Conservation (phyloP, 2,113 vertebrate species). For the Sceloporus undulatus region DNA sequence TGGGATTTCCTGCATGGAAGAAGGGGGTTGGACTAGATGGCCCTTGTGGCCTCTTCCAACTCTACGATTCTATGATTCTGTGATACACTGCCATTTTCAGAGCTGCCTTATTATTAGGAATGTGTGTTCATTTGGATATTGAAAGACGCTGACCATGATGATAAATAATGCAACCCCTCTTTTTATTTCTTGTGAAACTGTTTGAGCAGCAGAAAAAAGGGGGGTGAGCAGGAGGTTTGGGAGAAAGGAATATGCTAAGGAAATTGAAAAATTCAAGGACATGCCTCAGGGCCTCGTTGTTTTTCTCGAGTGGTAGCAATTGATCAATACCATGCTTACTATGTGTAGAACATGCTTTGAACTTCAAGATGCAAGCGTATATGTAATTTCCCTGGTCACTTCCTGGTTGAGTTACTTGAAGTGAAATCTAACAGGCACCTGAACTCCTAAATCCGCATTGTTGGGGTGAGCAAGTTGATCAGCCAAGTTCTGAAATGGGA, state of each 20-base stretch:
- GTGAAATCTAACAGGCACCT: conserved; percentile 50
- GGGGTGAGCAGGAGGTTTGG: not conserved
- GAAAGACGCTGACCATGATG: not conserved
- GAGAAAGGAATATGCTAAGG: conserved; percentile 32
- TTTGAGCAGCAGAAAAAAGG: too few species aligned
- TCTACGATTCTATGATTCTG: too few species aligned
- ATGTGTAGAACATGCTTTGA: conserved; percentile 51
- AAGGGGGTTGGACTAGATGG: too few species aligned
- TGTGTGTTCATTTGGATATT: not conserved
- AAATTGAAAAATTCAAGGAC: conserved; percentile 36
- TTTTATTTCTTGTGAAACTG: not conserved
- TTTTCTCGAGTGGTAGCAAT: conserved; percentile 51
- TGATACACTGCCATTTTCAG: too few species aligned
- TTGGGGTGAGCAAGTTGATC: conserved; percentile 60
- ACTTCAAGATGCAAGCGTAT: conserved; percentile 5
- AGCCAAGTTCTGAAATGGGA: conserved; percentile 53
- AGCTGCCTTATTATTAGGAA: conserved; percentile 13
- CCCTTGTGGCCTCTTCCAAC: too few species aligned
- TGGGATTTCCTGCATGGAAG: too few species aligned
- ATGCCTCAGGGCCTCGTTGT: conserved; percentile 22
- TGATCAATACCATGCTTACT: conserved; percentile 50
- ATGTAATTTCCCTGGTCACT: conserved; percentile 58
- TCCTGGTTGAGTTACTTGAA: conserved; percentile 29
- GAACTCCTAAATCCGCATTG: conserved; percentile 51
- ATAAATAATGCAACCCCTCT: accelerated